Base-by-base conservation (phyloP, 2,888 invertebrate species). In the Brenthis daphne region DNA sequence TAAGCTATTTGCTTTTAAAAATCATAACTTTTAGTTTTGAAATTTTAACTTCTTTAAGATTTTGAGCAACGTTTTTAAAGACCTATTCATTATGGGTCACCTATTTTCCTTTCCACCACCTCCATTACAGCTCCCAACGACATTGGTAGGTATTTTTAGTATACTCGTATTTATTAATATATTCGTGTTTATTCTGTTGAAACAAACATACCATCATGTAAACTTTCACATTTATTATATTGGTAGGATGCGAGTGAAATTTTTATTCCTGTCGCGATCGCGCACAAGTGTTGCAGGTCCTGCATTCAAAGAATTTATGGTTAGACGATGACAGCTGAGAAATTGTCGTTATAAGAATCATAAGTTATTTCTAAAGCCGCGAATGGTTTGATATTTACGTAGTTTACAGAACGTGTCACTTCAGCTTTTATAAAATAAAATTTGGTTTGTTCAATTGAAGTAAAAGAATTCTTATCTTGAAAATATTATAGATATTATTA, bases 181-280 rank as follows among this genome's bases (percentile, higher is more conserved):
- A 53, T 53, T 53, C 8, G 11, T 53, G 3, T 53, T 16, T 16
- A 53, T 14, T 29, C 8, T 53, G 16, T 16, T 16, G 14, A 16
- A 53, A 53, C 51, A 53, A 53, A 53, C 51, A 53, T 16, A n/a
- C 6, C n/a, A 53, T 6, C 16, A 16, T 16, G 11, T 3, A 53
- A 6, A 14, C 14, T 16, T 16, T 43, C 37, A 43, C 37, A 53
- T 53, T 53, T 53, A 53, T 53, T 16, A 53, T 16, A 53, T 43
- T 43, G 11, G 37, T 90, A 90, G 88, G 84, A 88, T 76, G 73
- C 79, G 73, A 73, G 73, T 73, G 77, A 82, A 80, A 87, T 85
- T 91, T 88, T 89, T 85, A 89, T 89, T 86, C 88, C 80, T 75
- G 78, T 77, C 85, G 81, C 82, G 85, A 80, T 74, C 70, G 74